Conservation (phyloP, 2,113 vertebrate species). For the Pseudopodoces humilis region DNA sequence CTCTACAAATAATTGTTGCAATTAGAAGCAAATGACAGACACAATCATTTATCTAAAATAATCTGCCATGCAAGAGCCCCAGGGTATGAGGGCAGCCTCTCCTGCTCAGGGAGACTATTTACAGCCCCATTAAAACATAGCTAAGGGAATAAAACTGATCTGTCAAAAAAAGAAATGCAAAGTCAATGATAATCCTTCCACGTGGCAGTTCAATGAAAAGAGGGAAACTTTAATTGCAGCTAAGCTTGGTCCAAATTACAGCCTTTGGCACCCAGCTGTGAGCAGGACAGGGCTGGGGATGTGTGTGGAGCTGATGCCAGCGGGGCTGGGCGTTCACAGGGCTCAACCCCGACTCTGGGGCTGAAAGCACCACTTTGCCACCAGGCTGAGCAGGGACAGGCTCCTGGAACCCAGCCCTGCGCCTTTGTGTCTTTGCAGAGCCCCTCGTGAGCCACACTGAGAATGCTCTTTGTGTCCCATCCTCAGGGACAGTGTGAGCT, state of each 20-base stretch:
- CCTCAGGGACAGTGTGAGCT: not conserved
- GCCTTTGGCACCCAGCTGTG: not conserved
- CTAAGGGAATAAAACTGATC: conserved; percentile 3
- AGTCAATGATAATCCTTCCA: conserved; percentile 30
- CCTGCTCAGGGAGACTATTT: conserved; percentile 17
- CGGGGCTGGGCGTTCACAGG: not conserved
- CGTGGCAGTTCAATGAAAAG: conserved; percentile 7
- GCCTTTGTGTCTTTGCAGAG: not conserved
- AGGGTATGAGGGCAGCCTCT: not conserved
- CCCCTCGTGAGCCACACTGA: not conserved
- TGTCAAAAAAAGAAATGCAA: conserved; percentile 47
- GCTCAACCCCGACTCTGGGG: not conserved
- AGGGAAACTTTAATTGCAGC: conserved; percentile 44
- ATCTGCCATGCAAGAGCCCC: not conserved
- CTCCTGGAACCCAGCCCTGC: not conserved
- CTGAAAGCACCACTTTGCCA: not conserved
- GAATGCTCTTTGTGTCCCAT: not conserved
- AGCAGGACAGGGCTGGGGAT: not conserved
- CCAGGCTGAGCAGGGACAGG: not conserved
- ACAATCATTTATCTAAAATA: conserved; percentile 2
- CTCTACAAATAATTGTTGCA: conserved; percentile 54
- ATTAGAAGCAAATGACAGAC: conserved; percentile 53
- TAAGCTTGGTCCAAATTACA: conserved; percentile 1
- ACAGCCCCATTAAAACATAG: conserved; percentile 39
- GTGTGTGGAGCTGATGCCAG: not conserved